These are phyloP conservation scores for Amphipyra tragopoginis DNA, from an alignment of 2,888 invertebrate species.

Conservation along the genomic window DNA sequence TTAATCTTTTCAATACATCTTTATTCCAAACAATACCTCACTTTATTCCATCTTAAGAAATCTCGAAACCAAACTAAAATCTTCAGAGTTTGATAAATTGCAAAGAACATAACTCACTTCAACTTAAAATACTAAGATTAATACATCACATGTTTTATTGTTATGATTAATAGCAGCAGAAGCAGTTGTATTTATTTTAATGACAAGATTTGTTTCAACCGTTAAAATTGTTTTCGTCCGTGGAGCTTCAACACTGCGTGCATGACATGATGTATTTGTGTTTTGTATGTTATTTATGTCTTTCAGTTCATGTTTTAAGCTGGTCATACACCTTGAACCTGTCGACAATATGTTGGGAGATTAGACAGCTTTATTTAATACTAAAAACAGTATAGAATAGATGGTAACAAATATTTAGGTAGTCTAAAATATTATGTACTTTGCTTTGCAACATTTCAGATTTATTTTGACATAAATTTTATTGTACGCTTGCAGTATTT, in stretches of 20 bases:
- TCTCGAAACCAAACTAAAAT: slow-evolving; percentile 18
- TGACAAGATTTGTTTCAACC: slow-evolving; percentile 32
- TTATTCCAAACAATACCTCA: slow-evolving; percentile 12
- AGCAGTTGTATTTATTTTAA: slow-evolving; percentile 30
- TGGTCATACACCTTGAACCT: slow-evolving; percentile 5
- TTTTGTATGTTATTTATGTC: slow-evolving; percentile 36
- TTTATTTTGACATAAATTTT: neutral
- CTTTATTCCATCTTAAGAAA: slow-evolving; percentile 21
- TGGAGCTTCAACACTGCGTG: slow-evolving; percentile 13
- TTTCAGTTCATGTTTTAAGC: slow-evolving; percentile 21
- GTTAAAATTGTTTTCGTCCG: slow-evolving; percentile 26
- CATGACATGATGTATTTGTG: slow-evolving; percentile 33
- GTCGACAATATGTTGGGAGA: neutral
- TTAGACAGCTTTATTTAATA: slow-evolving; percentile 1
- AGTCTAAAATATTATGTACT: neutral
- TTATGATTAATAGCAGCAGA: slow-evolving; percentile 48
- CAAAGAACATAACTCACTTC: slow-evolving; percentile 46
- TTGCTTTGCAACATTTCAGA: neutral
- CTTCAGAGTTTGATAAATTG: slow-evolving; percentile 44
- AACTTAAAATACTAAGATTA: slow-evolving; percentile 50
- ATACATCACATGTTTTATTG: slow-evolving; percentile 51
- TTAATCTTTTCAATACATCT: slow-evolving; percentile 20
- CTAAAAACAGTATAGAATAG: neutral
- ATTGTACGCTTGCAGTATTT: too few relatives aligned
- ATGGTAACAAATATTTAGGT: neutral